Percentiles rank a stretch among this genome's conserved stretches.
These are phyloP conservation scores for Catostylus mosaicus DNA, from an alignment of 30 jellyfish, hydroid and myxozoan species.

Conservation along the genomic window DNA sequence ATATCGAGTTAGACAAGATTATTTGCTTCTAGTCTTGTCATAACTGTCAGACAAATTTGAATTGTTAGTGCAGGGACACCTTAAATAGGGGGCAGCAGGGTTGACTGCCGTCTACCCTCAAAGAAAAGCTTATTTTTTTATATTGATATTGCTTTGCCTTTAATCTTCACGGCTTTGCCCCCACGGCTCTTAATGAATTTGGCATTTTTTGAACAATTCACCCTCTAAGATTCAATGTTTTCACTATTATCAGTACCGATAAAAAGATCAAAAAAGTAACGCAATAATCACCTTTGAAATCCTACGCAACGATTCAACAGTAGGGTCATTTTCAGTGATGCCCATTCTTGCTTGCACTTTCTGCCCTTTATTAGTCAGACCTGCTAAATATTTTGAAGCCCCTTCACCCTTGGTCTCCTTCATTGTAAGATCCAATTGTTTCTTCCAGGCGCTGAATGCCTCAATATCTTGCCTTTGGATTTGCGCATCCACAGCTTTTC, in stretches of 20 bases:
- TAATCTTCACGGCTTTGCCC: background rate
- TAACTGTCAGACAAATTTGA: background rate
- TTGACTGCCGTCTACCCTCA: background rate
- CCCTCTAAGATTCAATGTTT: background rate
- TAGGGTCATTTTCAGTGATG: conserved; percentile 21
- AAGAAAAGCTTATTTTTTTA: background rate
- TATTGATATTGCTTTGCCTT: background rate
- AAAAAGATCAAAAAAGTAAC: background rate
- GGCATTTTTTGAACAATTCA: background rate
- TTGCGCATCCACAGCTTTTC: conserved; percentile 34
- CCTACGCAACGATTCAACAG: conserved; percentile 12
- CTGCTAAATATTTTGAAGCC: conserved; percentile 2
- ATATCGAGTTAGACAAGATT: background rate
- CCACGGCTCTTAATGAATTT: background rate
- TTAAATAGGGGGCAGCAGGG: too few relatives aligned
- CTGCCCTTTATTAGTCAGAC: conserved; percentile 19
- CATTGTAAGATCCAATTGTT: conserved; percentile 15
- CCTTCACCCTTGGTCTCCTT: conserved; percentile 20
- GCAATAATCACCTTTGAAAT: conserved; percentile 31
- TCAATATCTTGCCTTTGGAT: conserved; percentile 43
- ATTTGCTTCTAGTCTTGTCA: background rate
- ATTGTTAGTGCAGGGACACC: too few relatives aligned
- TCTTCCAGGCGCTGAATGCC: conserved; percentile 50
- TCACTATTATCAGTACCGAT: too few relatives aligned
- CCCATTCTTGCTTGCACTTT: conserved; percentile 32